These are phyloP conservation scores for Trichacis sp. DNA, from an alignment of 2,888 invertebrate species.

Conservation along the genomic window DNA sequence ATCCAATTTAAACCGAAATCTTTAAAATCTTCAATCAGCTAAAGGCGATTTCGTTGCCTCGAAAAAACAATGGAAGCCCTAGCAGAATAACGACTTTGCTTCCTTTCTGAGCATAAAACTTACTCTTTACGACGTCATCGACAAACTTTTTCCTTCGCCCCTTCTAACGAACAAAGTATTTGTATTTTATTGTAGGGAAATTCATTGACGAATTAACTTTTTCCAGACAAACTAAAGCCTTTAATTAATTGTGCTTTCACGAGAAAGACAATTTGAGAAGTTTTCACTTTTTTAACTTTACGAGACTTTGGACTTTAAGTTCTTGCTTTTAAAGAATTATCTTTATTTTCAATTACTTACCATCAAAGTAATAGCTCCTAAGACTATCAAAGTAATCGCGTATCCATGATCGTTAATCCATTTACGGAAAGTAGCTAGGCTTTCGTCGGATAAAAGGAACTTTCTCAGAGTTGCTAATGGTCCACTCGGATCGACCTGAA, in stretches of 20 bases:
- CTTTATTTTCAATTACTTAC: constrained; percentile 73
- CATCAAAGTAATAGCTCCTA: constrained; percentile 82
- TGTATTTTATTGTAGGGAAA: not conserved
- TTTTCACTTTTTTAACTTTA: no score
- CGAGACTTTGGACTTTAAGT: not conserved
- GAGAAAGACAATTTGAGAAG: no score
- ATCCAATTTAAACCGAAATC: not conserved
- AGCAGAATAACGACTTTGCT: no score
- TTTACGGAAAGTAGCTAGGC: constrained; percentile 86
- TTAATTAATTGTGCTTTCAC: no score
- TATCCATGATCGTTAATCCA: constrained; percentile 95
- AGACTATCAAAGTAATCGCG: constrained; percentile 81
- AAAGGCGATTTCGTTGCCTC: not conserved
- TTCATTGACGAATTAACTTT: not conserved
- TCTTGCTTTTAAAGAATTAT: not conserved
- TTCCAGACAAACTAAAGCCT: no score
- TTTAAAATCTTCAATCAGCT: not conserved
- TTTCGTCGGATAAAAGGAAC: constrained; percentile 88
- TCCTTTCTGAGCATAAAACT: no score
- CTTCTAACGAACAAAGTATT: constrained; percentile 49
- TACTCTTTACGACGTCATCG: constrained; percentile 50
- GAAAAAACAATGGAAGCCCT: constrained; percentile 14
- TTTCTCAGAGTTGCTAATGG: constrained; percentile 90
- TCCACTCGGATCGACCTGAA: constrained; percentile 88
- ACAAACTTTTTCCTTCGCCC: constrained; percentile 50